Evolutionary conservation across 2,113 vertebrate species (phyloP).

Genomic region (Rhagologus leucostigma): DNA sequence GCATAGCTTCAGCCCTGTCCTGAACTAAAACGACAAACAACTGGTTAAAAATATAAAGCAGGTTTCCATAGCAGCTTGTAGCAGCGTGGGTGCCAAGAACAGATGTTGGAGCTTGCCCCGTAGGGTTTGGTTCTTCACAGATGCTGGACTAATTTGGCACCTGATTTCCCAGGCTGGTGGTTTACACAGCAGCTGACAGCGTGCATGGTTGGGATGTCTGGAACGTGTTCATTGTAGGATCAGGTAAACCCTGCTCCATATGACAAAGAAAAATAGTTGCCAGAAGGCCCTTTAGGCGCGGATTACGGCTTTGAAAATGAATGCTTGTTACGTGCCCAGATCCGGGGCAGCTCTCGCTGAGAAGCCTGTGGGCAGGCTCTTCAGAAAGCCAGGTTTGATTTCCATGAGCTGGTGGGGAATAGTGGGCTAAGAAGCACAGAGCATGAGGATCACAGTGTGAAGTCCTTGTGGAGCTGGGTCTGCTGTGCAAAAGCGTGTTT

Average conservation of each 20-base stretch:
- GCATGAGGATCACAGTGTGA: background rate
- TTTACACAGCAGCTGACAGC: constrained; percentile 2
- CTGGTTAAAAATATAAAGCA: constrained; percentile 29
- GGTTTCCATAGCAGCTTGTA: constrained; percentile 10
- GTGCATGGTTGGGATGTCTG: background rate
- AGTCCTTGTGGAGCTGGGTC: background rate
- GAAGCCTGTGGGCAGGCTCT: background rate
- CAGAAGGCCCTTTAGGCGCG: background rate
- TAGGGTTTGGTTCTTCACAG: constrained; percentile 24
- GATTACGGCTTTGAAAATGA: background rate
- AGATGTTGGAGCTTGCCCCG: background rate
- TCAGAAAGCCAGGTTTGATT: background rate
- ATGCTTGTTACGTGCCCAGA: background rate
- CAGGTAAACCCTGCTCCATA: background rate
- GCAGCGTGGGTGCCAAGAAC: background rate
- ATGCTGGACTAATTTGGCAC: constrained; percentile 41
- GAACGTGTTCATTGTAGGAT: background rate
- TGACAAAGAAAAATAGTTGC: constrained; percentile 12
- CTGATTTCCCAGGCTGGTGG: constrained; percentile 17
- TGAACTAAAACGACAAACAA: background rate
- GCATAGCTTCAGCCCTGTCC: background rate
- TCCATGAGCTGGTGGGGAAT: background rate
- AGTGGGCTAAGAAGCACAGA: background rate
- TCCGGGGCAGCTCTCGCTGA: background rate
- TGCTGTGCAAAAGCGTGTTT: background rate